Evolutionary conservation across 2,797 vertebrate genomes (phyloP).

Genomic region (Hypotaenidia okinawae): DNA sequence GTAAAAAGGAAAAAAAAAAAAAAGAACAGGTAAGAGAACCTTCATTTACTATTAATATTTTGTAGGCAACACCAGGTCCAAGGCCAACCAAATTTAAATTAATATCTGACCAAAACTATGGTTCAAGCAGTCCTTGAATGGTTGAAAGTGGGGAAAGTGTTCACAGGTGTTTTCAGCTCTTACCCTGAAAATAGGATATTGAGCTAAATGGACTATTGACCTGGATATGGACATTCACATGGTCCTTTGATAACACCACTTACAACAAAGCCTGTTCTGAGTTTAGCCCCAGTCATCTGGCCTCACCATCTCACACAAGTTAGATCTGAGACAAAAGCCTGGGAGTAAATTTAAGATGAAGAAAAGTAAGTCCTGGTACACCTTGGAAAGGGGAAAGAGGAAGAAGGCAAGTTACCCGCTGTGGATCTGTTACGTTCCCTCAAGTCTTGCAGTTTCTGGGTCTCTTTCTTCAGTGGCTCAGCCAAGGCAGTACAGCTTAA

Average conservation of each 20-base stretch:
- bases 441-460: constrained; percentile 85
- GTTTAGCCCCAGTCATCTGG: not conserved
- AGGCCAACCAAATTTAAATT: not conserved
- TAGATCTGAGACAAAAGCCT: not conserved
- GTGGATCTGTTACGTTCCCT: constrained; percentile 65
- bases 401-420: constrained; percentile 70
- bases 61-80: not conserved
- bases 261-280: not conserved
- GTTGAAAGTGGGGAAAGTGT: not conserved
- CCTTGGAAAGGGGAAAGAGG: not conserved
- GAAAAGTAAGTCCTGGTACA: not conserved
- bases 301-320: not conserved
- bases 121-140: not conserved
- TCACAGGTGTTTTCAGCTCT: not conserved
- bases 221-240: not conserved
- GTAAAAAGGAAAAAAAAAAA: not conserved
- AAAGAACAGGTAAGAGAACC: not conserved
- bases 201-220: not conserved
- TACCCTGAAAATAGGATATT: not conserved
- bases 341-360: not conserved
- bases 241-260: not conserved
- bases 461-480: constrained; percentile 89
- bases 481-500: constrained; percentile 88
- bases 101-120: not conserved
- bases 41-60: not conserved